phyloP scores from a whole-genome alignment of 2,888 invertebrate species.

The Folsomia manolachei region DNA sequence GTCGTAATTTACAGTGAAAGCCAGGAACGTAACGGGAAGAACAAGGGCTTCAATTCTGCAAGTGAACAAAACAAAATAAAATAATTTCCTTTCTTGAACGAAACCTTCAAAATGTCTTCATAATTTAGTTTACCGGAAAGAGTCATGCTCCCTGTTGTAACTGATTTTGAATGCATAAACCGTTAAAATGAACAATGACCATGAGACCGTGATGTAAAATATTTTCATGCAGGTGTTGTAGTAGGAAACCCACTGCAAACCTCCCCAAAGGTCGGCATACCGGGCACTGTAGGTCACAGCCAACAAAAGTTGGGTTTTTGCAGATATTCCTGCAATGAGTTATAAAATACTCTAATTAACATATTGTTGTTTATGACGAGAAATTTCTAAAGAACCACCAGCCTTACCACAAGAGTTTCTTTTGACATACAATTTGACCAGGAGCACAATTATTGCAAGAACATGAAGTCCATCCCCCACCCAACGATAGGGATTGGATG shows the following conservation, averaged over 20 bases:
- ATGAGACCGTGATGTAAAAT: slow-evolving; percentile 25
- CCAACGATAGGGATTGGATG: slow-evolving; percentile 21
- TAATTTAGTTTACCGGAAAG: slow-evolving; percentile 27
- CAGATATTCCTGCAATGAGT: slow-evolving; percentile 29
- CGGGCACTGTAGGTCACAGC: slow-evolving; percentile 25
- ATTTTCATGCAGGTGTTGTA: slow-evolving; percentile 30
- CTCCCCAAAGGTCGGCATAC: slow-evolving; percentile 24
- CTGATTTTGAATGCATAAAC: slow-evolving; percentile 2
- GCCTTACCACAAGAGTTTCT: slow-evolving; percentile 12
- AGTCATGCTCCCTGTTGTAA: slow-evolving; percentile 21
- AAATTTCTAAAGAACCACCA: no score
- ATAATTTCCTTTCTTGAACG: no score
- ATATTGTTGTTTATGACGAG: no score
- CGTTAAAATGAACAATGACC: slow-evolving; percentile 12
- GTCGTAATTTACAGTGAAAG: slow-evolving; percentile 27
- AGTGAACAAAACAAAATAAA: not conserved
- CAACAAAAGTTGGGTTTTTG: slow-evolving; percentile 28
- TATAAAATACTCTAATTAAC: no score
- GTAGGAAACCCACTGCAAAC: slow-evolving; percentile 3
- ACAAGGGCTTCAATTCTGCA: slow-evolving; percentile 28
- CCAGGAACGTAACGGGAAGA: slow-evolving; percentile 27
- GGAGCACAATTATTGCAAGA: slow-evolving; percentile 25
- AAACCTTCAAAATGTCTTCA: no score
- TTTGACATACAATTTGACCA: slow-evolving; percentile 17
- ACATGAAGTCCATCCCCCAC: slow-evolving; percentile 30